These are phyloP conservation scores for Callimorpha dominula DNA, from an alignment of 2,888 invertebrate genomes.

Conservation along the genomic window DNA sequence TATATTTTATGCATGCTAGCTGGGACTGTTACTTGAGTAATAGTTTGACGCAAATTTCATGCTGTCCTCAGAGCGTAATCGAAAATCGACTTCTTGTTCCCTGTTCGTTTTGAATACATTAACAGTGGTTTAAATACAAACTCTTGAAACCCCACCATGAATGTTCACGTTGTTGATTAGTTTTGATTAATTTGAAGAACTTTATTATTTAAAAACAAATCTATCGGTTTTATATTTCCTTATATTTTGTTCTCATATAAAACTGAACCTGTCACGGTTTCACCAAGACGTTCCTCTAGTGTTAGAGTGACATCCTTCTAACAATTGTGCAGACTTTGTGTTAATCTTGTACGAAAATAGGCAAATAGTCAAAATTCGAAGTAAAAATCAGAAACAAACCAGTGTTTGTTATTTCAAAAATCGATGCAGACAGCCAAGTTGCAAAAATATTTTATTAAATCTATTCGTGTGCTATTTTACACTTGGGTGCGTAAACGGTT, in stretches of 20 bases:
- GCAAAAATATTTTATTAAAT: constrained; percentile 10
- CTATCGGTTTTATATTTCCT: too few species aligned
- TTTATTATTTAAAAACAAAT: too few species aligned
- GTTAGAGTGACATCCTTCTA: not conserved
- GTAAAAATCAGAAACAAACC: not conserved
- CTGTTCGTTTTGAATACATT: not conserved
- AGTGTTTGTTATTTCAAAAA: not conserved
- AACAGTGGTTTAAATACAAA: not conserved
- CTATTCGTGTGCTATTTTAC: constrained; percentile 15
- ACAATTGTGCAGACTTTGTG: not conserved
- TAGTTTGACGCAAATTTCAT: not conserved
- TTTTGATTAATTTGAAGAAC: too few species aligned
- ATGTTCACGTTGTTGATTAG: too few species aligned
- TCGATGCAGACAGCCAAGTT: not conserved
- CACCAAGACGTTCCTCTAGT: not conserved
- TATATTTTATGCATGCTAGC: not conserved
- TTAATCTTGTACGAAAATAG: not conserved
- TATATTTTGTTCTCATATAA: too few species aligned
- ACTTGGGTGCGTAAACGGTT: constrained; percentile 23
- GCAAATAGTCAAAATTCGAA: not conserved
- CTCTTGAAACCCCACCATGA: not conserved
- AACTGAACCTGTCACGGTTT: too few species aligned
- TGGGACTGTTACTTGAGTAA: not conserved
- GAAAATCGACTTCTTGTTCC: not conserved
- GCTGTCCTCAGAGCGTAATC: not conserved